A percentile compares a stretch with the other conserved stretches of the same genome.
These are phyloP conservation scores for Bembecia ichneumoniformis DNA, from an alignment of 2,888 invertebrate species.

Conservation along the genomic window DNA sequence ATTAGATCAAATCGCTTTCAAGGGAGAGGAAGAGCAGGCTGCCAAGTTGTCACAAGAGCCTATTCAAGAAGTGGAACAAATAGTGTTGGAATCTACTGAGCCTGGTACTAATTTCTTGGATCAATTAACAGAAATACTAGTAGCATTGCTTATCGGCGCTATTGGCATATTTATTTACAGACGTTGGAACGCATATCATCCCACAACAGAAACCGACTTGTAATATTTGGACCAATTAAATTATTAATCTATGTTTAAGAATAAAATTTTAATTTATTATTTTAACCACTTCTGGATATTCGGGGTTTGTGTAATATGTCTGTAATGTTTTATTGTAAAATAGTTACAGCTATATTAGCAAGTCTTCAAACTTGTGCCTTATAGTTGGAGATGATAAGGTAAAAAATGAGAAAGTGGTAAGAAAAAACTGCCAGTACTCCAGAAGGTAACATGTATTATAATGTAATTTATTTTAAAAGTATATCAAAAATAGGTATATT, in stretches of 20 bases:
- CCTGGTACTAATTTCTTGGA: slow-evolving; percentile 50
- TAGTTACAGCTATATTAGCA: neutral
- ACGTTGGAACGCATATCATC: slow-evolving; percentile 46
- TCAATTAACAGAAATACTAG: slow-evolving; percentile 54
- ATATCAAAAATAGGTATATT: too few relatives aligned
- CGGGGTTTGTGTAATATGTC: too few relatives aligned
- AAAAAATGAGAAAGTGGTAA: too few relatives aligned
- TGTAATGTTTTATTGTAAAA: too few relatives aligned
- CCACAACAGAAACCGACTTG: slow-evolving; percentile 38
- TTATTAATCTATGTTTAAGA: neutral
- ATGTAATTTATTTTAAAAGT: too few relatives aligned
- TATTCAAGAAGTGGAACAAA: slow-evolving; percentile 35
- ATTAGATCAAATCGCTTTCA: slow-evolving; percentile 63
- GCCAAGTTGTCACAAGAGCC: slow-evolving; percentile 45
- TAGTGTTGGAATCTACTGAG: slow-evolving; percentile 49
- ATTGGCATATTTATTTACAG: slow-evolving; percentile 58
- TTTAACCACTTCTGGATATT: too few relatives aligned
- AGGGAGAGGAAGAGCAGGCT: slow-evolving; percentile 59
- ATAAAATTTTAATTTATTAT: neutral
- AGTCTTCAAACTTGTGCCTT: slow-evolving; percentile 12
- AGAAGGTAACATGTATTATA: too few relatives aligned
- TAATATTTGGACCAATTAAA: slow-evolving; percentile 17
- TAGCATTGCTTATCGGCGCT: slow-evolving; percentile 56
- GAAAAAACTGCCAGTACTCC: too few relatives aligned
- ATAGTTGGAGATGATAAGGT: neutral